A percentile compares a stretch with the other conserved stretches of the same genome.
phyloP scores from a whole-genome alignment of 2,113 vertebrate genomes.

The Eudyptes chrysolophus region DNA sequence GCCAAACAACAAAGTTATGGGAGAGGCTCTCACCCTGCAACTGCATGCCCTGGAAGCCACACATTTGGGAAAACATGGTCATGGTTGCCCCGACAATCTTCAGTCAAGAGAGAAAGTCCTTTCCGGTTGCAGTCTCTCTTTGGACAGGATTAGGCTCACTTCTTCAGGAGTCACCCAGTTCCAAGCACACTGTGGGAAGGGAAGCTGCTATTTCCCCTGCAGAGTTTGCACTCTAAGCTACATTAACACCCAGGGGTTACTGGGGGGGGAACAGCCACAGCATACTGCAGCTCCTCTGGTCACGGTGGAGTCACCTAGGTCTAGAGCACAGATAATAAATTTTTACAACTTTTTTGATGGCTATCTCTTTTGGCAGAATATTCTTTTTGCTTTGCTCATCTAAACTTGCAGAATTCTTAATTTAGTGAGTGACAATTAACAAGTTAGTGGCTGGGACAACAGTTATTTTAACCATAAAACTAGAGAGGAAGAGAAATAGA shows the following conservation, averaged over 20 bases:
- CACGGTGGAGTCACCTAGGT: not conserved
- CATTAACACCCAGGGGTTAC: accelerated
- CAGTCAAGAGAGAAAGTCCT: not conserved
- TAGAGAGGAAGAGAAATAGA: not conserved
- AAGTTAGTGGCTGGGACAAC: not conserved
- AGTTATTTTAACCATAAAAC: not conserved
- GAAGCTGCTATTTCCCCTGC: not conserved
- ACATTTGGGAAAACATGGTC: not conserved
- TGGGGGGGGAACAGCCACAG: accelerated
- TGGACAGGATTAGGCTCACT: not conserved
- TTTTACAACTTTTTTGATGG: not conserved
- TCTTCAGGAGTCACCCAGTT: not conserved
- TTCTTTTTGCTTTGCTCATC: not conserved
- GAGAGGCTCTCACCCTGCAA: not conserved
- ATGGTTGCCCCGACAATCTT: not conserved
- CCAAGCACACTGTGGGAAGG: not conserved
- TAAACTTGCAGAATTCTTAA: not conserved
- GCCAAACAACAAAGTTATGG: not conserved
- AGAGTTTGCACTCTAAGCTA: not conserved
- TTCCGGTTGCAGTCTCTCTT: not conserved
- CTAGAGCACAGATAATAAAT: not conserved
- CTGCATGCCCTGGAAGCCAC: not conserved
- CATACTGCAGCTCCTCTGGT: not conserved
- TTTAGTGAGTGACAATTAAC: not conserved
- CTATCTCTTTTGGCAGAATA: not conserved